These are phyloP conservation scores for Diglossa cyanea DNA, from an alignment of 2,797 vertebrate genomes.

Conservation along the genomic window DNA sequence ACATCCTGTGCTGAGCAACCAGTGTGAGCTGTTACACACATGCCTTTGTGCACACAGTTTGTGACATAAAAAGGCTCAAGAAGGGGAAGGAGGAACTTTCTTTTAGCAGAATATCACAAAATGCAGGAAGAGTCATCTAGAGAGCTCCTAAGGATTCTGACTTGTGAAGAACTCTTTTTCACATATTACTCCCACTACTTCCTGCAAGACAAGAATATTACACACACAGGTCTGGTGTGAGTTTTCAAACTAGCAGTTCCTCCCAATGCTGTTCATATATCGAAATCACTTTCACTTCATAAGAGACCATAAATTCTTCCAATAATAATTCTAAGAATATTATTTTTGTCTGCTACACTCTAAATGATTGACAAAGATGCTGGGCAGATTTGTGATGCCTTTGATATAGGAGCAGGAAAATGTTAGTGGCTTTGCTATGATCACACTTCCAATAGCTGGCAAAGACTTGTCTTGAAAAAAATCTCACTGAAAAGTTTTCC, in stretches of 20 bases:
- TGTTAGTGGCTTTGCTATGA: not conserved
- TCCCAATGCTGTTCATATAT: not conserved
- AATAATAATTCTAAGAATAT: not conserved
- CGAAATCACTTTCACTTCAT: not conserved
- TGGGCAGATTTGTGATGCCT: not conserved
- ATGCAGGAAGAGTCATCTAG: not conserved
- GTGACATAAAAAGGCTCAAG: slow-evolving; percentile 5
- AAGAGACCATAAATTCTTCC: not conserved
- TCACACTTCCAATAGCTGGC: not conserved
- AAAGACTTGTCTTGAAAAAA: not conserved
- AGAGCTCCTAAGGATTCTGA: slow-evolving; percentile 1
- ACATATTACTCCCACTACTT: slow-evolving; percentile 20
- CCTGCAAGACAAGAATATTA: not conserved
- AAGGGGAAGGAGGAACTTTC: not conserved
- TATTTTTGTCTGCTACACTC: not conserved
- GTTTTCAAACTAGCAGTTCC: not conserved
- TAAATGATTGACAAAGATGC: slow-evolving; percentile 6
- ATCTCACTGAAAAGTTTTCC: not conserved
- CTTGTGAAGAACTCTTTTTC: slow-evolving; percentile 9
- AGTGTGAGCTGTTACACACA: not conserved
- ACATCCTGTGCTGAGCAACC: not conserved
- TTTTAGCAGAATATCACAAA: not conserved
- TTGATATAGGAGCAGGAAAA: not conserved
- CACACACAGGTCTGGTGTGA: not conserved
- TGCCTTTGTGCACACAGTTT: not conserved